These are phyloP conservation scores for Datnioides undecimradiatus DNA, from an alignment of 2,113 vertebrate species.

Conservation along the genomic window DNA sequence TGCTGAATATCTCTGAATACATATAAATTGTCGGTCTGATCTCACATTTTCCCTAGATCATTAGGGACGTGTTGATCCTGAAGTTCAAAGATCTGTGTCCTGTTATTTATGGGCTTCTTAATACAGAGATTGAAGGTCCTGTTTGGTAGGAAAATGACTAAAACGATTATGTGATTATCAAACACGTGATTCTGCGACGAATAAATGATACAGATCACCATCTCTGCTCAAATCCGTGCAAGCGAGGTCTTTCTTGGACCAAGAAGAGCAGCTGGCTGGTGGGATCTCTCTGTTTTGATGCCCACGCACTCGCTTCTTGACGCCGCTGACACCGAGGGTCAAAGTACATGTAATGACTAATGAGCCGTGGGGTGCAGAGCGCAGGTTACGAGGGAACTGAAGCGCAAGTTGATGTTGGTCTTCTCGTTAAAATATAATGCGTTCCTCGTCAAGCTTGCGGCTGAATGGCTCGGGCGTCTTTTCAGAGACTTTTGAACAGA, in stretches of 20 bases:
- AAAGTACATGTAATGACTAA: constrained; percentile 35
- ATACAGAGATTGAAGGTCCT: no score
- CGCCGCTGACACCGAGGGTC: constrained; percentile 22
- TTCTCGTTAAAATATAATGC: constrained; percentile 48
- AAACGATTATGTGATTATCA: no score
- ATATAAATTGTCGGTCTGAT: no score
- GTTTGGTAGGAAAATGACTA: no score
- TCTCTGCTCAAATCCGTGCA: constrained; percentile 13
- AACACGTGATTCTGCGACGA: constrained; percentile 40
- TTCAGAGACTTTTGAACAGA: constrained; percentile 47
- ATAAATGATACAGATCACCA: constrained; percentile 28
- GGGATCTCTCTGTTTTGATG: constrained; percentile 23
- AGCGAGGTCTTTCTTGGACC: background rate
- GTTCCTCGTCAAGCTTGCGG: constrained; percentile 14
- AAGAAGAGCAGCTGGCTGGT: background rate
- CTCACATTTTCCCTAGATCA: no score
- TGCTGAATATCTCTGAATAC: no score
- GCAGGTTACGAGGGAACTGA: constrained; percentile 5
- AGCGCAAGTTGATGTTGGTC: constrained; percentile 30
- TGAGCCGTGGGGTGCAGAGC: background rate
- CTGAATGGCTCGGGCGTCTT: constrained; percentile 34
- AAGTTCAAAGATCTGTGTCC: no score
- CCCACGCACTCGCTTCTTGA: constrained; percentile 23
- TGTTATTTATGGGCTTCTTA: no score
- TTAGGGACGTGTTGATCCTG: no score